Evolutionary conservation across 2,797 vertebrate genomes (phyloP).

Genomic region (Chaetophractus vellerosus): DNA sequence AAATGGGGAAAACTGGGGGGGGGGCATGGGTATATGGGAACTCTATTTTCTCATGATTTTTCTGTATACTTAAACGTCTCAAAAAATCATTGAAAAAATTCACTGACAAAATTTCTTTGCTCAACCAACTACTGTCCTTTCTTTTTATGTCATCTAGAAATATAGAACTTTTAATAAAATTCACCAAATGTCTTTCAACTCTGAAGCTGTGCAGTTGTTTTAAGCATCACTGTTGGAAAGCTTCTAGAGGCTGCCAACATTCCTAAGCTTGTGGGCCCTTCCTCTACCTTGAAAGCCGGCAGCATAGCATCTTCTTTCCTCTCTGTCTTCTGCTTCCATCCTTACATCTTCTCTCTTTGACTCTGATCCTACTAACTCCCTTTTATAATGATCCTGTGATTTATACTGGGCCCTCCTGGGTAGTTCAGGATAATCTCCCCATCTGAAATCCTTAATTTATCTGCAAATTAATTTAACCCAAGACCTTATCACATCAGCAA

Average conservation of each 20-base stretch:
- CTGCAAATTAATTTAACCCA: background rate
- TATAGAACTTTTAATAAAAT: slow-evolving; percentile 59
- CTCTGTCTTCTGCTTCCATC: background rate
- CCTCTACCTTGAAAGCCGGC: background rate
- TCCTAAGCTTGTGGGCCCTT: background rate
- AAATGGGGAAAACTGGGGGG: too few species aligned
- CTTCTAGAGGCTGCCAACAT: background rate
- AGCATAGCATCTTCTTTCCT: background rate
- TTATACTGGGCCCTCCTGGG: background rate
- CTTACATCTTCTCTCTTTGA: background rate
- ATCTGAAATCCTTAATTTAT: too few species aligned
- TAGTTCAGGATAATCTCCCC: background rate
- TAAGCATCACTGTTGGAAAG: background rate
- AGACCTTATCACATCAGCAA: background rate
- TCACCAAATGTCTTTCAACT: slow-evolving; percentile 3
- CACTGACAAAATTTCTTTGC: slow-evolving; percentile 35
- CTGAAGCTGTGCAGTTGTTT: slow-evolving; percentile 27
- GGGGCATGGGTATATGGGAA: too few species aligned
- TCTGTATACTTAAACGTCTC: too few species aligned
- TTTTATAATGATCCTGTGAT: background rate
- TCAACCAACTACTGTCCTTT: background rate
- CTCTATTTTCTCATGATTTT: too few species aligned
- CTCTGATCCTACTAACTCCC: background rate
- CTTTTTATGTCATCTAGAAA: slow-evolving; percentile 30
- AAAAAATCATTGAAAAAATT: background rate